Evolutionary conservation across 2,113 vertebrate genomes (phyloP).

Genomic region (Hystrix brachyura): DNA sequence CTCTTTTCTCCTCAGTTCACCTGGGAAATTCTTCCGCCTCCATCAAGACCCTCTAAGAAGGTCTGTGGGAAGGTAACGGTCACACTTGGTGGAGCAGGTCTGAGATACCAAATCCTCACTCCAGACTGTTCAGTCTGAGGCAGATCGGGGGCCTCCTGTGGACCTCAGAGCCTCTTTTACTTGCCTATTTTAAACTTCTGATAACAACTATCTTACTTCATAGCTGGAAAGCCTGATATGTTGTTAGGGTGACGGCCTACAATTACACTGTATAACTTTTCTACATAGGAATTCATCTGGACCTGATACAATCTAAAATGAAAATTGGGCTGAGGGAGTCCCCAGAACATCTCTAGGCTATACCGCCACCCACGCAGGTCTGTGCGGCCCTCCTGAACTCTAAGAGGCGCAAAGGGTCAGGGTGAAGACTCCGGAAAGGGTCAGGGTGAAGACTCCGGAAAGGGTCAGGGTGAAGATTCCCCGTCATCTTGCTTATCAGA

Average conservation of each 20-base stretch:
- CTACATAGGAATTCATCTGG: background rate
- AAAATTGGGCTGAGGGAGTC: background rate
- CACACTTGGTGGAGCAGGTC: background rate
- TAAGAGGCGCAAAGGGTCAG: too few species aligned
- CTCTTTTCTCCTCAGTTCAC: background rate
- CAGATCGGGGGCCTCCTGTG: background rate
- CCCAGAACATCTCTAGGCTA: background rate
- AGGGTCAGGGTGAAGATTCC: background rate
- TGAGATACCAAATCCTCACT: background rate
- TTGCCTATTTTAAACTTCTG: background rate
- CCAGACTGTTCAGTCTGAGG: slow-evolving; percentile 10
- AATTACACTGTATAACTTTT: background rate
- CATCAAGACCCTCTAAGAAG: background rate
- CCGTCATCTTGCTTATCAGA: background rate
- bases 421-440: too few species aligned
- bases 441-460: too few species aligned
- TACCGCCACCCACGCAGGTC: background rate
- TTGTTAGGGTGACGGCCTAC: background rate
- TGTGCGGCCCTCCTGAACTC: background rate
- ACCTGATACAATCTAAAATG: background rate
- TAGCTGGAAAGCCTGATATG: background rate
- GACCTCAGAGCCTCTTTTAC: background rate
- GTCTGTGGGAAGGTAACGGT: background rate
- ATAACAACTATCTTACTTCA: background rate
- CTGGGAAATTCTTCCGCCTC: background rate